Conservation (phyloP, 2,797 vertebrate genomes). For the Danio albolineatus region DNA sequence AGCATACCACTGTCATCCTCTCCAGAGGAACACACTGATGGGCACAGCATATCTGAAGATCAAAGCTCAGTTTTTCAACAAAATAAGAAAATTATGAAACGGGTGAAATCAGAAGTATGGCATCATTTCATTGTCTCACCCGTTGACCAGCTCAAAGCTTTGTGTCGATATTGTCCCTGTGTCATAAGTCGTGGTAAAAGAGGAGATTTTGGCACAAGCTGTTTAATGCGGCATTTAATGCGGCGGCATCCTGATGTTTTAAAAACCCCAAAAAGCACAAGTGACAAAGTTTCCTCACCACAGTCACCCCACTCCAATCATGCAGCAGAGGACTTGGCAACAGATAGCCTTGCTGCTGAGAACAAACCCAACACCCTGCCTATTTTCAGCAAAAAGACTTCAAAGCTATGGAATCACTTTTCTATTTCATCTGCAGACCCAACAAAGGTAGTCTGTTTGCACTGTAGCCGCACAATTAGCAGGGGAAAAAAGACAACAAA, state of each 20-base stretch:
- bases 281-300: constrained; percentile 82
- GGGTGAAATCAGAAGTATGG: constrained; percentile 96
- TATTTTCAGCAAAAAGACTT: constrained; percentile 94
- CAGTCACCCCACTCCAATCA: constrained; percentile 83
- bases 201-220: constrained; percentile 95
- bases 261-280: constrained; percentile 85
- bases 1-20: constrained; percentile 78
- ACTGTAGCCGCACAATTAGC: constrained; percentile 98
- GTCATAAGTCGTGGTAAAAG: constrained; percentile 93
- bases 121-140: constrained; percentile 96
- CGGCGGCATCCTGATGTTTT: constrained; percentile 91
- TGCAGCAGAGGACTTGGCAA: constrained; percentile 82
- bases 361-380: constrained; percentile 82
- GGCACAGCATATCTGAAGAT: constrained; percentile 74
- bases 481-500: constrained; percentile 97
- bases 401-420: constrained; percentile 99
- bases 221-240: constrained; percentile 94
- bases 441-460: constrained; percentile 96
- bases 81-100: constrained; percentile 94
- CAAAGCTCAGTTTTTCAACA: constrained; percentile 89
- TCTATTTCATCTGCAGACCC: constrained; percentile 92
- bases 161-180: constrained; percentile 93
- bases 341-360: constrained; percentile 75
- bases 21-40: constrained; percentile 80
- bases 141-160: constrained; percentile 91